Base-by-base conservation (phyloP, 2,797 vertebrate genomes). In the Megaceryle alcyon region DNA sequence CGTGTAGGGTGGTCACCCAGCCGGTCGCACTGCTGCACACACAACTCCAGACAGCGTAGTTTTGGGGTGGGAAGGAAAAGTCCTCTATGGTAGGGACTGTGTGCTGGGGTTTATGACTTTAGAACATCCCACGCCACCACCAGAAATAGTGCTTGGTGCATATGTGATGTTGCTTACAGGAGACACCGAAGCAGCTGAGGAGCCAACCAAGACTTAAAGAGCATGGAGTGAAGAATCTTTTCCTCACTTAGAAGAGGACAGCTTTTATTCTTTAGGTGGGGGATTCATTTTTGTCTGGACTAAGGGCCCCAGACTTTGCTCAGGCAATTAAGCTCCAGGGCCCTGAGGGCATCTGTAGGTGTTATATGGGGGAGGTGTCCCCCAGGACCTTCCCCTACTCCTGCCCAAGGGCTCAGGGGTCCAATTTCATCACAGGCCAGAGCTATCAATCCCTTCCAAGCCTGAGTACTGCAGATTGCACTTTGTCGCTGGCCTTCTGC, bases 11-110 rank as follows among this genome's bases (percentile, higher is more conserved):
- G 65, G 19, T 22, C 57, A 29, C 46, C 35, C 56, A n/a, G 25
- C 25, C 1, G 0, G 28, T 31, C 12, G 1, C 7, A 2, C 29
- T 1, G 7, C 33, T 48, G 44, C 9, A 1, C 14, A 17, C 51
- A 9, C 5, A 14, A 54, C 75, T 80, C 51, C 4, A 0, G 44
- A 41, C 2, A 9, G 20, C 0, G 0, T 10, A 5, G 23, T 29
- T 4, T 19, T 33, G n/a, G 25, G 35, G 18, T 21, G 7, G 18
- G 22, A 10, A 77, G 48, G 43, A 69, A 8, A 11, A 20, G 19
- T 43, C 35, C 35, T 64, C 19, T 49, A 33, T 3, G 7, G 39
- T 1, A 2, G 57, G 28, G 51, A 19, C 26, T 6, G 26, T 54
- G 53, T 28, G 51, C n/a, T 56, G 88, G 23, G 31, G 19, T 82